These are phyloP conservation scores for Cyprinodon diabolis DNA, from an alignment of 2,797 vertebrate species.

Conservation along the genomic window DNA sequence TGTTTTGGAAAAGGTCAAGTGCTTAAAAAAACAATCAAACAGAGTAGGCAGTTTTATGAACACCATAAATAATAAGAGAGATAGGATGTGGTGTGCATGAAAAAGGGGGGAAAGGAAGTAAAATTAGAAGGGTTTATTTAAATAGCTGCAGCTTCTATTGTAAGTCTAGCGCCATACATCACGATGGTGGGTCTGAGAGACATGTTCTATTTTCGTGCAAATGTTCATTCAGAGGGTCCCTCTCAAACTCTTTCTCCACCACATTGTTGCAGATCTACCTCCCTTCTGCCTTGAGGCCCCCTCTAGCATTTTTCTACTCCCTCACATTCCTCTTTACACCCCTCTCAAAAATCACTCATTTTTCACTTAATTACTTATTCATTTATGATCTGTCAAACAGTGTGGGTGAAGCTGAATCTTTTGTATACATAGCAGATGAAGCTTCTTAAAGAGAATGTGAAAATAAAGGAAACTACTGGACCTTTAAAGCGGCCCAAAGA, in stretches of 20 bases:
- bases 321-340: conserved; percentile 49
- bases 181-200: conserved; percentile 59
- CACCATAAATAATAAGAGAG: conserved; percentile 28
- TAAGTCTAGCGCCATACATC: conserved; percentile 42
- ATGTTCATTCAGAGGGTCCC: conserved; percentile 69
- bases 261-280: conserved; percentile 50
- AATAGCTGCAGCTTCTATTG: conserved; percentile 62
- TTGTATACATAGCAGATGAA: conserved; percentile 20
- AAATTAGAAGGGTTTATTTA: conserved; percentile 62
- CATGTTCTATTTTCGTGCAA: conserved; percentile 70
- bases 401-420: conserved; percentile 33
- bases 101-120: conserved; percentile 34
- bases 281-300: conserved; percentile 47
- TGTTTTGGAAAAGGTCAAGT: conserved; percentile 11
- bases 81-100: conserved; percentile 21
- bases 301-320: conserved; percentile 31
- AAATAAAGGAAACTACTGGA: conserved; percentile 4
- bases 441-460: conserved; percentile 22
- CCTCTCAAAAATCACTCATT: conserved; percentile 33
- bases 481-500: conserved; percentile 19
- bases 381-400: conserved; percentile 46
- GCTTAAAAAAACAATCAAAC: conserved; percentile 61
- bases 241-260: conserved; percentile 54
- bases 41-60: not conserved
- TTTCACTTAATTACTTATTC: conserved; percentile 57